These are phyloP conservation scores for Vulpes lagopus DNA, from an alignment of 2,113 vertebrate genomes.

Conservation along the genomic window DNA sequence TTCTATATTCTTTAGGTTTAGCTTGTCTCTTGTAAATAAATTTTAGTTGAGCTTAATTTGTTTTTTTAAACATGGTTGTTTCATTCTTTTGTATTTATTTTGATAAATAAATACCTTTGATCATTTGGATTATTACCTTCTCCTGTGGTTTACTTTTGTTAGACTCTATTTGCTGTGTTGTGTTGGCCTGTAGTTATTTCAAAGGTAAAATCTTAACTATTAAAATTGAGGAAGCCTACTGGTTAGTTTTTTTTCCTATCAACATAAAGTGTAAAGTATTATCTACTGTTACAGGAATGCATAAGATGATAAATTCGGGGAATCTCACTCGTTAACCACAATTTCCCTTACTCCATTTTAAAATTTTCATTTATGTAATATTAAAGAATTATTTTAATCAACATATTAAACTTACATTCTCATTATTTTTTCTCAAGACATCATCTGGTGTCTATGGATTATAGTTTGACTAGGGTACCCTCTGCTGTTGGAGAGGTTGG, in stretches of 20 bases:
- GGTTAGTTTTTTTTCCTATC: not conserved
- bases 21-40: not conserved
- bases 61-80: not conserved
- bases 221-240: not conserved
- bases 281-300: accelerated
- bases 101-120: not conserved
- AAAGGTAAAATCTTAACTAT: not conserved
- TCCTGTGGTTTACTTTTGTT: not conserved
- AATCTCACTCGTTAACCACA: accelerated
- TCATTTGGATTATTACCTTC: not conserved
- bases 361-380: not conserved
- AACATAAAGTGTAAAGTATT: not conserved
- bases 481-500: not conserved
- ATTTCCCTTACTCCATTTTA: not conserved
- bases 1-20: not conserved
- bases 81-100: not conserved
- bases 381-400: not conserved
- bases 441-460: not conserved
- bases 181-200: not conserved
- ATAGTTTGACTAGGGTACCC: not conserved
- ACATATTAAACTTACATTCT: not conserved
- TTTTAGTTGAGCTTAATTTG: not conserved
- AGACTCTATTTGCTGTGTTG: not conserved
- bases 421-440: not conserved
- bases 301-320: not conserved